Evolutionary conservation across 2,113 vertebrate species (phyloP).

Genomic region (Herpailurus yagouaroundi): DNA sequence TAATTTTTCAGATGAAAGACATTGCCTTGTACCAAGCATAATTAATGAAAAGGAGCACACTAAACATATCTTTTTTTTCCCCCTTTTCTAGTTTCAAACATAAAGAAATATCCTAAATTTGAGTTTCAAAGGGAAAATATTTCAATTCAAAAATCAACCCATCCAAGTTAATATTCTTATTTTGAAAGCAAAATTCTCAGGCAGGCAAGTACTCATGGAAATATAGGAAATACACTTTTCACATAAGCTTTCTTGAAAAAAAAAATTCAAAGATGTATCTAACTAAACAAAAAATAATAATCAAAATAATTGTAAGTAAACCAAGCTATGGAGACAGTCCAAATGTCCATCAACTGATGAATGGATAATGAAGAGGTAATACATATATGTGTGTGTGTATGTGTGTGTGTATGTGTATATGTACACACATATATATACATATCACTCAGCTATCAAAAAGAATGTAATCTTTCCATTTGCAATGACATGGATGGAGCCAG

Average conservation of each 20-base stretch:
- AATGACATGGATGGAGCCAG: too few relatives aligned
- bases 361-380: too few relatives aligned
- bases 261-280: background rate
- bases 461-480: too few relatives aligned
- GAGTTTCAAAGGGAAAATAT: background rate
- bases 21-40: background rate
- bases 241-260: background rate
- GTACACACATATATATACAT: too few relatives aligned
- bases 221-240: background rate
- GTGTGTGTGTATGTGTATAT: too few relatives aligned
- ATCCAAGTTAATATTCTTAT: background rate
- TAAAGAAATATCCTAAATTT: background rate
- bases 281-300: background rate
- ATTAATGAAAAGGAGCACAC: background rate
- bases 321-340: too few relatives aligned
- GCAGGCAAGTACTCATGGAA: background rate
- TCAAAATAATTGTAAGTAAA: background rate
- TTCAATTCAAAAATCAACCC: background rate
- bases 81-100: background rate
- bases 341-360: too few relatives aligned
- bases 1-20: background rate
- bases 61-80: background rate
- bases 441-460: too few relatives aligned
- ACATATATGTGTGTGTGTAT: too few relatives aligned
- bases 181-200: background rate